These are phyloP conservation scores for Pocillopora grandis DNA, from an alignment of 92 coral and sea anemone genomes.

Conservation along the genomic window DNA sequence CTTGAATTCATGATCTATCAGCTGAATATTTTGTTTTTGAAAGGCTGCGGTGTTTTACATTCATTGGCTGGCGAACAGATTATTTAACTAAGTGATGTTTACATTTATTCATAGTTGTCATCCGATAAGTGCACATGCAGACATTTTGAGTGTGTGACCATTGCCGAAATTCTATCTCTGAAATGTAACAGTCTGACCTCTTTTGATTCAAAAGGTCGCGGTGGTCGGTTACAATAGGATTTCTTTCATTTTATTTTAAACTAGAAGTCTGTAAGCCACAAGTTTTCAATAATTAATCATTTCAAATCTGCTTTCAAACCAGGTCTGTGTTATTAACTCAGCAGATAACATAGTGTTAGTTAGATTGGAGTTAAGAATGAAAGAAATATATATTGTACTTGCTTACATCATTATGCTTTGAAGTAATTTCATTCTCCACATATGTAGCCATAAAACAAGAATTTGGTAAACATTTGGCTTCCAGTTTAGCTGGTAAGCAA, in stretches of 20 bases:
- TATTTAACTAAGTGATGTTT: neutral
- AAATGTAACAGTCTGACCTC: neutral
- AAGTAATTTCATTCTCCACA: no score
- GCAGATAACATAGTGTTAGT: neutral
- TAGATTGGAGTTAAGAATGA: no score
- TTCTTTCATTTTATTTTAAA: neutral
- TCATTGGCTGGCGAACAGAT: neutral
- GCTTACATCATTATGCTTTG: no score
- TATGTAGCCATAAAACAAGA: neutral
- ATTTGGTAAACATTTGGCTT: neutral
- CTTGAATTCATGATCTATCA: no score
- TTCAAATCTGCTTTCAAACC: neutral
- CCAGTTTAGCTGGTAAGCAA: neutral
- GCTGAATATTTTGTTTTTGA: neutral
- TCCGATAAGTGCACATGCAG: neutral
- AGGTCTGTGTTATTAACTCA: slow-evolving; percentile 9
- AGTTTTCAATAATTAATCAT: slow-evolving; percentile 36
- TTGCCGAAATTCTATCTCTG: neutral
- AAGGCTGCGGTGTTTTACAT: neutral
- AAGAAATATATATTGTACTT: no score
- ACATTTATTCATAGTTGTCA: neutral
- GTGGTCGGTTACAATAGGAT: neutral
- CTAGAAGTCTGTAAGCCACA: slow-evolving; percentile 2
- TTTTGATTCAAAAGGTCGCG: neutral
- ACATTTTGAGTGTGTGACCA: neutral